Evolutionary conservation across 2,888 invertebrate species (phyloP).

Genomic region (Tenthredo livida): DNA sequence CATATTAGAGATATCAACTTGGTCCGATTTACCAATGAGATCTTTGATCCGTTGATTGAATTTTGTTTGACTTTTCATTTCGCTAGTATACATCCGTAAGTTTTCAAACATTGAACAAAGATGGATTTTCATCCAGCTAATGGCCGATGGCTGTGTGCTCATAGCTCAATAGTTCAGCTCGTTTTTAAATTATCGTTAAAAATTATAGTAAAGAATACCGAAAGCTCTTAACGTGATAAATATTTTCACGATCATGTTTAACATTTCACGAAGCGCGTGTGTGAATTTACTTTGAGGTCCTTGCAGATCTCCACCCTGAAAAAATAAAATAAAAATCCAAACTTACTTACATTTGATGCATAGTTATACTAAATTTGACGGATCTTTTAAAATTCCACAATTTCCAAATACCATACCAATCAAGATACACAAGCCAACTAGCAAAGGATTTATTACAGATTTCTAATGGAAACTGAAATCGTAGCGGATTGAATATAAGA

Average conservation of each 20-base stretch:
- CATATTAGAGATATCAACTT: not conserved
- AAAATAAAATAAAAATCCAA: not conserved
- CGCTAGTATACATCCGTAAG: not conserved
- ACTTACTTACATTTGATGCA: too few species aligned
- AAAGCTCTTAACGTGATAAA: not conserved
- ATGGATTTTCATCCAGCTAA: not conserved
- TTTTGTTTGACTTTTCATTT: not conserved
- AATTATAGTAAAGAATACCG: not conserved
- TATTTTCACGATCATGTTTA: not conserved
- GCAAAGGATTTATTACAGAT: not conserved
- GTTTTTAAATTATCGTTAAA: not conserved
- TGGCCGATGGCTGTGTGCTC: not conserved
- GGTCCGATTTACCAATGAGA: not conserved
- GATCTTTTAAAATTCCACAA: not conserved
- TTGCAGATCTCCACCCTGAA: not conserved
- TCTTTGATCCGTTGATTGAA: slow-evolving; percentile 8
- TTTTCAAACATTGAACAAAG: not conserved
- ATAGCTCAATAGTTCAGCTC: not conserved
- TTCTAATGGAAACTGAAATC: not conserved
- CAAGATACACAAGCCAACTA: not conserved
- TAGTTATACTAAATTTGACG: too few species aligned
- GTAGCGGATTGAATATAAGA: not conserved
- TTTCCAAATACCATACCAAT: not conserved
- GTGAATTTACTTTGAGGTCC: too few species aligned
- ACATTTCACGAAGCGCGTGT: not conserved